Conservation (phyloP, 92 coral and sea anemone genomes). For the Bergia sp. region DNA sequence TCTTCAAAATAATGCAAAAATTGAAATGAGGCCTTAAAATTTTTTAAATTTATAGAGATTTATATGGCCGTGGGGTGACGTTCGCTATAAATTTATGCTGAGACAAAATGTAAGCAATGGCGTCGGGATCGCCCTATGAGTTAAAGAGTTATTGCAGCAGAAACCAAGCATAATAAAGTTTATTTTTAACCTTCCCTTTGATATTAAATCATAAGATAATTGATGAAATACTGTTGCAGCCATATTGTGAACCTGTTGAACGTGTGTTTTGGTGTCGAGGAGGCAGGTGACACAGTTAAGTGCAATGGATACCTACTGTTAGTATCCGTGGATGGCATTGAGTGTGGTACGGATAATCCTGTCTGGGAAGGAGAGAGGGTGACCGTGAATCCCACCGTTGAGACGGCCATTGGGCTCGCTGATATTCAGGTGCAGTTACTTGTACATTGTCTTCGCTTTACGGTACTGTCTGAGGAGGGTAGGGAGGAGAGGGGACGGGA, state of each 20-base stretch:
- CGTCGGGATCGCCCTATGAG: no score
- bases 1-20: no score
- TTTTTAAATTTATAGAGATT: no score
- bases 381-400: constrained; percentile 75
- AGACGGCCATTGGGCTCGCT: constrained; percentile 86
- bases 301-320: constrained; percentile 68
- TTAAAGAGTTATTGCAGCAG: background rate
- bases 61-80: no score
- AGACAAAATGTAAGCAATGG: no score
- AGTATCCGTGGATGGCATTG: constrained; percentile 60
- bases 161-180: background rate
- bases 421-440: constrained; percentile 78
- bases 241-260: constrained; percentile 82
- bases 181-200: background rate
- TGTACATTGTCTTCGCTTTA: no score
- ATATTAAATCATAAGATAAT: background rate
- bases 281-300: constrained; percentile 50
- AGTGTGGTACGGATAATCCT: constrained; percentile 61
- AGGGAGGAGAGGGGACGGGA: no score
- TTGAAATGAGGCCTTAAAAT: no score
- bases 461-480: no score
- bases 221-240: constrained; percentile 44
- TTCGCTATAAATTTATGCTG: no score
- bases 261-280: constrained; percentile 91
- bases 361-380: constrained; percentile 86